Conservation (phyloP, 2,113 vertebrate genomes). For the Gracilinanus agilis region DNA sequence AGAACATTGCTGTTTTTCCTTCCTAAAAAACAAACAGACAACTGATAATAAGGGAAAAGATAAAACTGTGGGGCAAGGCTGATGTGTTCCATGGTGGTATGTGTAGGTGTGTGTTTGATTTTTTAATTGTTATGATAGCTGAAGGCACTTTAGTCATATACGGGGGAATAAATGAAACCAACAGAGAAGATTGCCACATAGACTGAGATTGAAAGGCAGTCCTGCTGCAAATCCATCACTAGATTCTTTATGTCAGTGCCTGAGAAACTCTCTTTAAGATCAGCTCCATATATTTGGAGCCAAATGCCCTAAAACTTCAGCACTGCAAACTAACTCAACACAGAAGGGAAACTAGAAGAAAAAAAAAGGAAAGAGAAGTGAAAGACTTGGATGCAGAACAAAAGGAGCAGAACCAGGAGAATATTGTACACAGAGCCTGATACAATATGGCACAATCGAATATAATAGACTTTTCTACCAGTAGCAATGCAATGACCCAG, state of each 20-base stretch:
- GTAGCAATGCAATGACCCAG: too few species aligned
- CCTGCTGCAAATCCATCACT: background rate
- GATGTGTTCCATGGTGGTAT: background rate
- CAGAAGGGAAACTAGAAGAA: constrained; percentile 8
- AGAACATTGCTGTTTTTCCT: background rate
- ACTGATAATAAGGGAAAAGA: background rate
- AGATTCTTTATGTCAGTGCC: constrained; percentile 23
- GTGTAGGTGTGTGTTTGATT: background rate
- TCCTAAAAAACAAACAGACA: background rate
- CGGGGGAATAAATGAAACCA: background rate
- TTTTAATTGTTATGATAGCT: background rate
- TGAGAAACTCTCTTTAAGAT: background rate
- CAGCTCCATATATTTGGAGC: background rate
- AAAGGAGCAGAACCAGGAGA: too few species aligned
- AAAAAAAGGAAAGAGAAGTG: background rate
- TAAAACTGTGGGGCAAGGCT: background rate
- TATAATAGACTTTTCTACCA: too few species aligned
- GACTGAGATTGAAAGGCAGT: background rate
- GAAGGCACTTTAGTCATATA: background rate
- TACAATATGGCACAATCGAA: too few species aligned
- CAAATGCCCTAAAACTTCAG: background rate
- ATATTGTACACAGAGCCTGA: too few species aligned
- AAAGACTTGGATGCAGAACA: background rate
- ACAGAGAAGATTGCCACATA: background rate
- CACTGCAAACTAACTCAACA: background rate